Percentiles rank a stretch among this genome's conserved stretches.
Conservation (phyloP, 2,888 invertebrate genomes). For the Lissonota sp. region DNA sequence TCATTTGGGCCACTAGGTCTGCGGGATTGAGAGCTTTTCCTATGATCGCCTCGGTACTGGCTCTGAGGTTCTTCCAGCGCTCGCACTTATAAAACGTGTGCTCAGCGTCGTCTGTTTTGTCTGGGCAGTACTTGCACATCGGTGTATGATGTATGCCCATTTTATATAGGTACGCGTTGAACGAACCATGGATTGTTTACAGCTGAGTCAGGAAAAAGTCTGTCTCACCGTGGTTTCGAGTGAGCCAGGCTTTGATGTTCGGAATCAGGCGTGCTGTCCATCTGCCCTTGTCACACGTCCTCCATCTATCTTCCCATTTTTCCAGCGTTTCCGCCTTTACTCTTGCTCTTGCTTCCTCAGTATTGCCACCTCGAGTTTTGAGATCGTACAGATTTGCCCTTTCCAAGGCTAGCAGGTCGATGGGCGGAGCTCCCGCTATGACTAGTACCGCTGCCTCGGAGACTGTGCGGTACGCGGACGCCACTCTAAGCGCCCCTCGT, state of each 20-base stretch:
- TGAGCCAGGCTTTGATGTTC: conserved; percentile 42
- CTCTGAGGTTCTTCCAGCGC: conserved; percentile 25
- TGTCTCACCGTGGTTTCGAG: conserved; percentile 59
- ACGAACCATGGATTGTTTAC: conserved; percentile 65
- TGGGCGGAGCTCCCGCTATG: conserved; percentile 64
- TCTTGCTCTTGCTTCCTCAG: conserved; percentile 21
- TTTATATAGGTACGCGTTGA: conserved; percentile 53
- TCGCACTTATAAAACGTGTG: conserved; percentile 57
- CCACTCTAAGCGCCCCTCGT: conserved; percentile 59
- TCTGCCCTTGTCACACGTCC: conserved; percentile 36
- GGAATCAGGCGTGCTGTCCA: conserved; percentile 60
- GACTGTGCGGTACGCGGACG: conserved; percentile 47
- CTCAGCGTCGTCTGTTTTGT: conserved; percentile 43
- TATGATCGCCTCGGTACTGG: no score
- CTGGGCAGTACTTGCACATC: conserved; percentile 33
- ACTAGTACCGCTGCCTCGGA: conserved; percentile 67
- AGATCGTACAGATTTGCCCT: conserved; percentile 33
- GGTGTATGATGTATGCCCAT: conserved; percentile 34
- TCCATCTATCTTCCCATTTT: conserved; percentile 53
- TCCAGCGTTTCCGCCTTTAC: conserved; percentile 57
- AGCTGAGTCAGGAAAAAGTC: conserved; percentile 63
- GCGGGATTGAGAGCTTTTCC: no score
- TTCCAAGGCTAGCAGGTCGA: conserved; percentile 65
- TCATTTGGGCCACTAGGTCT: background rate
- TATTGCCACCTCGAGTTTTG: background rate